Evolutionary conservation across 2,888 invertebrate species (phyloP).

Genomic region (Athalia rosae): DNA sequence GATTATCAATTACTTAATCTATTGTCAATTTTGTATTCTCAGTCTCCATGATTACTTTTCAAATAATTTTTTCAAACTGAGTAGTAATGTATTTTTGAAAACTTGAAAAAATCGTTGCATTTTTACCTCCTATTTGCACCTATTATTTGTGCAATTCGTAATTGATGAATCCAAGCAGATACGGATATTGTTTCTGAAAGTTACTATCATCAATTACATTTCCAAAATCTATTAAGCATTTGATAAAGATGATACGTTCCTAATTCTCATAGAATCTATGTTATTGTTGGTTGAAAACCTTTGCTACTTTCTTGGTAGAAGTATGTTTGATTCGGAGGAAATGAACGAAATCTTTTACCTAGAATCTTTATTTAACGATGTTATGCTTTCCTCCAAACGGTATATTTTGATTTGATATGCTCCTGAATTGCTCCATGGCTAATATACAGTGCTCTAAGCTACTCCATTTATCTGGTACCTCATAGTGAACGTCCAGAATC

Average conservation of each 20-base stretch:
- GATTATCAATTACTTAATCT: constrained; percentile 33
- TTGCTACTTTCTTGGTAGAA: background rate
- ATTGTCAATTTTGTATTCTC: constrained; percentile 15
- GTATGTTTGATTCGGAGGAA: constrained; percentile 21
- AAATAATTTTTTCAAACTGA: too few relatives aligned
- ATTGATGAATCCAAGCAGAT: constrained; percentile 10
- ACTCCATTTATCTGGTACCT: constrained; percentile 1
- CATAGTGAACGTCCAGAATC: too few relatives aligned
- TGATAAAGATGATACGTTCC: constrained; percentile 11
- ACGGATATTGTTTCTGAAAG: background rate
- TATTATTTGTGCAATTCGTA: background rate
- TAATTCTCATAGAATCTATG: constrained; percentile 31
- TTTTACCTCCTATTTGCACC: background rate
- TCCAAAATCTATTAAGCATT: background rate
- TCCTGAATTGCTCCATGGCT: constrained; percentile 57
- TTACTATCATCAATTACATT: constrained; percentile 7
- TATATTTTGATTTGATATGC: constrained; percentile 47
- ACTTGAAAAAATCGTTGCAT: background rate
- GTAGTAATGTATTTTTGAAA: background rate
- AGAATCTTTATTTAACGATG: constrained; percentile 6
- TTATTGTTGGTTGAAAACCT: constrained; percentile 47
- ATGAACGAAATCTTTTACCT: constrained; percentile 2
- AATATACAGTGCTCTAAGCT: constrained; percentile 52
- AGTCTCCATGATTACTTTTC: background rate
- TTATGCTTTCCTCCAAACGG: constrained; percentile 45